These are phyloP conservation scores for Drosophila persimilis DNA, from an alignment of 1,140 invertebrate species.

Conservation along the genomic window DNA sequence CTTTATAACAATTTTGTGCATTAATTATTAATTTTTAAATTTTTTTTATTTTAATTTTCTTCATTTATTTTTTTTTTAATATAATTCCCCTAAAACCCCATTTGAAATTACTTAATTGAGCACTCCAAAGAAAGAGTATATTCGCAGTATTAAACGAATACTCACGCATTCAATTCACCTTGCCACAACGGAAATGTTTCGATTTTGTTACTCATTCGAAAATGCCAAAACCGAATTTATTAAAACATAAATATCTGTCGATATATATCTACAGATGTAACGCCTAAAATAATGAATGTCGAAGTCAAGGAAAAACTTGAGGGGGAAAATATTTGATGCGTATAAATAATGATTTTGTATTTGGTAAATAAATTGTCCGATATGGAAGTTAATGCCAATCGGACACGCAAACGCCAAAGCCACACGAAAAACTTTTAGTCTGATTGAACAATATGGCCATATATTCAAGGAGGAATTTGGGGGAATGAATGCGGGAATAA, in stretches of 20 bases:
- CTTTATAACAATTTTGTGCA: no score
- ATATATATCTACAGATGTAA: conserved; percentile 4
- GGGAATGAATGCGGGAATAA: conserved; percentile 2
- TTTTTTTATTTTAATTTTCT: not conserved
- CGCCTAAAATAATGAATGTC: conserved; percentile 27
- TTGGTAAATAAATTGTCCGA: conserved; percentile 66
- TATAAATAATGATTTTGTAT: conserved; percentile 74
- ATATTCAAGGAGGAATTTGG: not conserved
- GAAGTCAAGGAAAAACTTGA: conserved; percentile 35
- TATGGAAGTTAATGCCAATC: conserved; percentile 63
- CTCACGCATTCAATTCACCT: conserved; percentile 14
- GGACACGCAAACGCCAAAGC: conserved; percentile 48
- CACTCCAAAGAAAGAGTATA: conserved; percentile 3
- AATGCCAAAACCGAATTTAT: conserved; percentile 36
- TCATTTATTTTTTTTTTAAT: no score
- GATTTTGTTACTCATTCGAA: conserved; percentile 19
- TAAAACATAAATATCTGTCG: conserved; percentile 25
- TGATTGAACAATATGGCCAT: conserved; percentile 54
- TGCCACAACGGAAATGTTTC: conserved; percentile 37
- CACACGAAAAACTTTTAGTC: conserved; percentile 61
- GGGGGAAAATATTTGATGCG: conserved; percentile 48
- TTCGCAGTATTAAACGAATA: conserved; percentile 6
- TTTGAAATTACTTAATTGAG: not conserved
- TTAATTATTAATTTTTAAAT: no score
- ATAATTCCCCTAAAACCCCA: no score